Evolutionary conservation across 2,113 vertebrate genomes (phyloP), one percentile per base, ranked within the genome.

Genomic region (Tetrax tetrax): DNA sequence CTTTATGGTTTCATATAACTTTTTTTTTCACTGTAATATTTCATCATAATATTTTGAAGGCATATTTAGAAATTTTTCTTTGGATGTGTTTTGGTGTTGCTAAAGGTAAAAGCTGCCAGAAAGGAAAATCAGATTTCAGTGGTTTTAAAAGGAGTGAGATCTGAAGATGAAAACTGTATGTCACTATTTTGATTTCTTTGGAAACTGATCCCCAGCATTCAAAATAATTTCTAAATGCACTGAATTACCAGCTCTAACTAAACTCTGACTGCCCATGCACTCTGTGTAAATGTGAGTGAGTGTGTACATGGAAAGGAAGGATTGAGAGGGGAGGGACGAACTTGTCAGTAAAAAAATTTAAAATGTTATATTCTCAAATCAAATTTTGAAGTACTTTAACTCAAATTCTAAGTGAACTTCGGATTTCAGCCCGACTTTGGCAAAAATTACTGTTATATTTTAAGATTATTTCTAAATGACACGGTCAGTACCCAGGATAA

Each of bases 321-420:
- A 7, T 7, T 75, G 48, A 71, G 14, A 60, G 6, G 1, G 3
- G 2, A 37, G 5, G 2, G 56, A 41, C 60, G 59, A 47, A 7
- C 0, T 3, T 27, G 8, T 60, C 0, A 41, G 3, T 17, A 86
- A 56, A 85, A 56, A 41, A 8, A 8, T 16, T 8, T 41, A 38
- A 2, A 28, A 38, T 0, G 0, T 53, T 75, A 3, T 27, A 65
- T 56, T 61, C 25, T 15, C 71, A 6, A 68, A 18, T 56, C 35
- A 53, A 47, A 33, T 83, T 61, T 83, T 75, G 4, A 53, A 29
- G 24, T 80, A 2, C 2, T 87, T 77, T 56, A 65, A 70, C 7
- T 22, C 25, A 70, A 79, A 68, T 35, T 59, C 48, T 45, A 54
- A 64, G 4, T 22, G 19, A 72, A 47, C 2, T 72, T 10, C 50